Evolutionary conservation across 2,797 vertebrate species (phyloP).

Genomic region (Hypotaenidia okinawae): DNA sequence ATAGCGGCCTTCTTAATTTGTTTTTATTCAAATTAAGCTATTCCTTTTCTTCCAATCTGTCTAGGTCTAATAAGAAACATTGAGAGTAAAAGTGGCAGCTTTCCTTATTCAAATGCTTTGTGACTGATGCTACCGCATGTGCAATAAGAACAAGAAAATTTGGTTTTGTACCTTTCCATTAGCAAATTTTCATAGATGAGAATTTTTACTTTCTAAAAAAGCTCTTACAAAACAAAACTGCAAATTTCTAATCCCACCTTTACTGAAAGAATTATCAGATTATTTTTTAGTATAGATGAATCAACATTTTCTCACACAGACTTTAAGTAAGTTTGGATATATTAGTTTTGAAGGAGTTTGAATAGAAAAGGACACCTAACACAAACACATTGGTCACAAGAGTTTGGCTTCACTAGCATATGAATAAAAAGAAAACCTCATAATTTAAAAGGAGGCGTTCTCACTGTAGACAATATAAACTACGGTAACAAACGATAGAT

Average conservation of each 20-base stretch:
- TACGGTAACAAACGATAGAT: neutral
- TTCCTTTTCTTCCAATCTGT: neutral
- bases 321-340: neutral
- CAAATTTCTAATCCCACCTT: neutral
- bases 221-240: neutral
- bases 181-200: neutral
- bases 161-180: neutral
- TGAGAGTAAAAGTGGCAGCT: neutral
- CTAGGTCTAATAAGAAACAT: neutral
- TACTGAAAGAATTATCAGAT: neutral
- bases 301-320: neutral
- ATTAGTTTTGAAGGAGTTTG: fast-evolving
- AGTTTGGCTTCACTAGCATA: neutral
- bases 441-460: neutral
- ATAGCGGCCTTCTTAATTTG: fast-evolving
- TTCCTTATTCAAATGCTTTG: neutral
- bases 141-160: neutral
- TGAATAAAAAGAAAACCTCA: neutral
- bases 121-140: neutral
- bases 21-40: neutral
- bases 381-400: neutral
- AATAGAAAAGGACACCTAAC: neutral
- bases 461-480: neutral
- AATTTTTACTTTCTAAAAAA: neutral
- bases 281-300: neutral